Evolutionary conservation across 2,888 invertebrate species (phyloP).

Genomic region (Eristalis pertinax): DNA sequence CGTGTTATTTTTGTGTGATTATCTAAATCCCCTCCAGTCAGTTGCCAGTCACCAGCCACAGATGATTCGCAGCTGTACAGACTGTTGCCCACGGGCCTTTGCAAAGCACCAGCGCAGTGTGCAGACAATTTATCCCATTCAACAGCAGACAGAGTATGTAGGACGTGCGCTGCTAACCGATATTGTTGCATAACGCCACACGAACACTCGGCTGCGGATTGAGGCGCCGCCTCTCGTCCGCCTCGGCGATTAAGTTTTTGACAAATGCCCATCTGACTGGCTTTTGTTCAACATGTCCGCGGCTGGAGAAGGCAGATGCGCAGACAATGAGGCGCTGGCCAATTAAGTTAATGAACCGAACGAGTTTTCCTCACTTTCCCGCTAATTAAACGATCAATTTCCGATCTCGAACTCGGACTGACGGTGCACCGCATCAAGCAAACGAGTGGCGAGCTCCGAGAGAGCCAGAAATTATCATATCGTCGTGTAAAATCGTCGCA

Average conservation of each 20-base stretch:
- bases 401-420: constrained; percentile 1
- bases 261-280: not conserved
- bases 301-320: not conserved
- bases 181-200: constrained; percentile 72
- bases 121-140: constrained; percentile 3
- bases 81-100: constrained; percentile 12
- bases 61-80: constrained; percentile 38
- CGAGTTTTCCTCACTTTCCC: constrained; percentile 30
- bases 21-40: constrained; percentile 32
- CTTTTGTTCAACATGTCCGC: not conserved
- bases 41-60: not conserved
- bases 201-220: not conserved
- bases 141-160: constrained; percentile 73
- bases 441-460: too few relatives aligned
- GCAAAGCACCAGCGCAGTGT: constrained; percentile 15
- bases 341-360: constrained; percentile 37
- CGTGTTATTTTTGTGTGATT: constrained; percentile 45
- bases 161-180: constrained; percentile 80
- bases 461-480: constrained; percentile 20
- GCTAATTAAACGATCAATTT: constrained; percentile 1
- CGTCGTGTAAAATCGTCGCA: constrained; percentile 14
- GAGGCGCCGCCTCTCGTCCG: constrained; percentile 10
- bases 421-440: not conserved
- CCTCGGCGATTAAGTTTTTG: constrained; percentile 21
- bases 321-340: constrained; percentile 22